Conservation (phyloP, 2,113 vertebrate genomes). For the Tragelaphus imberbis region DNA sequence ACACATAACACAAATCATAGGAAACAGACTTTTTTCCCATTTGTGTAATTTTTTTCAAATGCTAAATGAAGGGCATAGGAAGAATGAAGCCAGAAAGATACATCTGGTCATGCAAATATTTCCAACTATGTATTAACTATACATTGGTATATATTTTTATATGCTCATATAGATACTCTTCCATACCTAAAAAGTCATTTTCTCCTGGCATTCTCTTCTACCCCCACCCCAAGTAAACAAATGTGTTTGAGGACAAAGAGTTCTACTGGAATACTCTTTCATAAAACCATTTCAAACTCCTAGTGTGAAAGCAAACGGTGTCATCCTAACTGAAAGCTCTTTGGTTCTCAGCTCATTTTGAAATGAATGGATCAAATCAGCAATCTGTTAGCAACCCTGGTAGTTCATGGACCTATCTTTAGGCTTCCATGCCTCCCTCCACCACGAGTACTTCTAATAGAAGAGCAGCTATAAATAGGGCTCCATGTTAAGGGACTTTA, state of each 20-base stretch:
- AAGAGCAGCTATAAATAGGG: background rate
- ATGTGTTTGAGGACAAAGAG: background rate
- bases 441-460: background rate
- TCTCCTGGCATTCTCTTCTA: background rate
- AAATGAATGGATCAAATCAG: background rate
- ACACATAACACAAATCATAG: background rate
- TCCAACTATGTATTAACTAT: background rate
- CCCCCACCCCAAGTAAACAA: background rate
- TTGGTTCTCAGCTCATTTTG: background rate
- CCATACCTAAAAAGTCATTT: background rate
- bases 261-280: background rate
- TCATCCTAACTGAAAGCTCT: background rate
- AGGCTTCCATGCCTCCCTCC: background rate
- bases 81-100: background rate
- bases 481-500: background rate
- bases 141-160: background rate
- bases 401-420: background rate
- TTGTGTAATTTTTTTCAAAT: background rate
- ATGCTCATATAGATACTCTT: background rate
- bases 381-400: no score
- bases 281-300: background rate
- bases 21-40: background rate
- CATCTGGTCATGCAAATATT: slow-evolving; percentile 1
- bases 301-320: background rate
- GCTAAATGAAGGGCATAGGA: background rate